Evolutionary conservation across 2,888 invertebrate genomes (phyloP), one percentile per base, ranked within the genome.

Genomic region (Polydesmus complanatus): DNA sequence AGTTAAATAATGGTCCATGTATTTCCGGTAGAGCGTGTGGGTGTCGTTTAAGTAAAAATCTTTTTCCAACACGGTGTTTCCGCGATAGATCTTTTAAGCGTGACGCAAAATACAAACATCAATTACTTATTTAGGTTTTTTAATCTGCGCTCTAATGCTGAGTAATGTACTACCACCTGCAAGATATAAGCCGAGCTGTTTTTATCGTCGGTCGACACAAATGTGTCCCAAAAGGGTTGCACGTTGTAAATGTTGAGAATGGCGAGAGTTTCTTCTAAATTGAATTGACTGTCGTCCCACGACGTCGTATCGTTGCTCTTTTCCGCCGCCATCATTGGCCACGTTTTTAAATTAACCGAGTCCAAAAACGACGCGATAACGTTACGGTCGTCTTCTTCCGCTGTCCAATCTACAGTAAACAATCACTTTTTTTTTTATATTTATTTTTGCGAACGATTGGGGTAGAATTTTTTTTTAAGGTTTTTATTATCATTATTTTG

Each of bases 51-150:
- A 68, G 67, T 75, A 77, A 67, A 74, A 75, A 56, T 74, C 74
- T 61, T 74, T 69, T 23, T 72, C 72, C 60, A 77, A 69, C 5
- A 73, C 69, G 3, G 71, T 70, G 55, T 74, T 73, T 53, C 74
- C 73, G 65, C 77, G 74, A 67, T 76, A 77, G 63, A 78, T 68
- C 78, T 78, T n/a, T n/a, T n/a, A n/a, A n/a, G n/a, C n/a, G n/a
- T n/a, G n/a, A n/a, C n/a, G n/a, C n/a, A n/a, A n/a, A n/a, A n/a
- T n/a, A n/a, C n/a, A n/a, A n/a, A n/a, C n/a, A n/a, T n/a, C n/a
- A n/a, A n/a, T n/a, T n/a, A n/a, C n/a, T n/a, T n/a, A n/a, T n/a
- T n/a, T n/a, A n/a, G n/a, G n/a, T n/a, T n/a, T n/a, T n/a, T n/a
- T n/a, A n/a, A n/a, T n/a, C n/a, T n/a, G n/a, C n/a, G n/a, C n/a